phyloP scores from a whole-genome alignment of 2,113 vertebrate genomes.

The Pelvicachromis taeniatus region DNA sequence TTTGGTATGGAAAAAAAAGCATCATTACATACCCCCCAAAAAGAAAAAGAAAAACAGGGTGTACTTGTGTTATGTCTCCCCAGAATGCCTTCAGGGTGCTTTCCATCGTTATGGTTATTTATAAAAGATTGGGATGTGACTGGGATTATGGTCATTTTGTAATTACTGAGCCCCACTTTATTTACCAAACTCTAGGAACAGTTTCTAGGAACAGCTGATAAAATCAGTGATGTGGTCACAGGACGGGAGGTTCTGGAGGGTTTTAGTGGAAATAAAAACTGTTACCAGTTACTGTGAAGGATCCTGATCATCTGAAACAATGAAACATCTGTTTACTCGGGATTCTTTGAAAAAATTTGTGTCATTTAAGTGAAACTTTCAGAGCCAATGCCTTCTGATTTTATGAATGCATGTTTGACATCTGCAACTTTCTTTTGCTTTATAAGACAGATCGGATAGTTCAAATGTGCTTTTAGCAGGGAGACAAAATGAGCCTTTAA shows the following conservation, averaged over 20 bases:
- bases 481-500: neutral
- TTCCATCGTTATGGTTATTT: constrained; percentile 14
- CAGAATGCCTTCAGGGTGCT: neutral
- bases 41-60: neutral
- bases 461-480: neutral
- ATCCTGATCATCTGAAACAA: neutral
- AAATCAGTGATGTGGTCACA: neutral
- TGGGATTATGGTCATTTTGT: neutral
- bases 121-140: neutral
- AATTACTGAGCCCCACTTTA: neutral
- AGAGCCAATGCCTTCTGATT: neutral
- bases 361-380: neutral
- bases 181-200: neutral
- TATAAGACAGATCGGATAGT: neutral
- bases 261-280: neutral
- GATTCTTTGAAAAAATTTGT: neutral
- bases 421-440: neutral
- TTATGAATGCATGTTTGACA: neutral
- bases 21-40: neutral
- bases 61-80: neutral
- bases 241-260: neutral
- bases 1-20: neutral
- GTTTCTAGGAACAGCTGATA: neutral
- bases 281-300: neutral
- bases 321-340: neutral